These are phyloP conservation scores for Cyanoramphus novaezelandiae DNA, from an alignment of 2,113 vertebrate species.

Conservation along the genomic window DNA sequence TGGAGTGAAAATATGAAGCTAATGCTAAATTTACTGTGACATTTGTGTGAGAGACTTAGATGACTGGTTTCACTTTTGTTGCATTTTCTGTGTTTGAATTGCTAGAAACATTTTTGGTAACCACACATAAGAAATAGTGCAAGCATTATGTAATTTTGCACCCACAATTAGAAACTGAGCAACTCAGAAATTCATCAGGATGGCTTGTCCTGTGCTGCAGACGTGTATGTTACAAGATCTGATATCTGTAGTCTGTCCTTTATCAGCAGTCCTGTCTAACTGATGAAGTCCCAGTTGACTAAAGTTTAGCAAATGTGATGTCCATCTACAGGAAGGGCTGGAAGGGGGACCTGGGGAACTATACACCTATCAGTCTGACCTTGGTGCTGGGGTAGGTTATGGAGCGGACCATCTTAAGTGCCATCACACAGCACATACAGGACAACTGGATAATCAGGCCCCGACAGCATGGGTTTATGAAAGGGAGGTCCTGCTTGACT, in stretches of 20 bases:
- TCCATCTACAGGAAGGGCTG: background rate
- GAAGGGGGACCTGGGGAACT: background rate
- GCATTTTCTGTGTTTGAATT: background rate
- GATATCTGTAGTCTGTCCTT: background rate
- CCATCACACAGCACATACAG: background rate
- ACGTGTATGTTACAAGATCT: background rate
- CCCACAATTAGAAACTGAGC: background rate
- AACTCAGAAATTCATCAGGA: background rate
- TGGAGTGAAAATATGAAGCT: background rate
- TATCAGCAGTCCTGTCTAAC: background rate
- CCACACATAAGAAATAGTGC: background rate
- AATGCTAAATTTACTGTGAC: background rate
- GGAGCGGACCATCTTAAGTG: background rate
- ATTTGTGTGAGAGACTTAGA: background rate
- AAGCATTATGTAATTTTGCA: background rate
- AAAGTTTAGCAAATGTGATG: background rate
- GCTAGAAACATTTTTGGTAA: background rate
- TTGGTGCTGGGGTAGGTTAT: fast-evolving
- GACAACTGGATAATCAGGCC: background rate
- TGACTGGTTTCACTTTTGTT: background rate
- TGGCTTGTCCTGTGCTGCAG: background rate
- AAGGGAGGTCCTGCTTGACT: background rate
- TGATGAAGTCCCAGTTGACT: background rate
- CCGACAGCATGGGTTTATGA: background rate
- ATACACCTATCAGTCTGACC: background rate